Evolutionary conservation across 2,797 vertebrate species (phyloP).

Genomic region (Silurus aristotelis): DNA sequence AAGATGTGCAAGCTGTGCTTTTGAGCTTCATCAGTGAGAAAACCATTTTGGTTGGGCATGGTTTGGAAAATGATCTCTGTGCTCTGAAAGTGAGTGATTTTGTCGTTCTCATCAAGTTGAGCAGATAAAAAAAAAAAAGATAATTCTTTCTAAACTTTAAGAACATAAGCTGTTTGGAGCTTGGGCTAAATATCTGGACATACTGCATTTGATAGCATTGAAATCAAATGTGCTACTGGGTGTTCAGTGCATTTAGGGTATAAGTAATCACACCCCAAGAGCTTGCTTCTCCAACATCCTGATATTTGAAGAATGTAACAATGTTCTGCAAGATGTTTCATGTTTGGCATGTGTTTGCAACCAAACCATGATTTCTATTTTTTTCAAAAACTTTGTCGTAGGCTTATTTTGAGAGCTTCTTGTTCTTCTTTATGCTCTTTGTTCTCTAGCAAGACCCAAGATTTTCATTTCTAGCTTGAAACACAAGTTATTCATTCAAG

Average conservation of each 20-base stretch:
- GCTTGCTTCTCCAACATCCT: neutral
- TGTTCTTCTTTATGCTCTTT: neutral
- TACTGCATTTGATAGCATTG: neutral
- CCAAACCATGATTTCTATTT: neutral
- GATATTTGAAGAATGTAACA: neutral
- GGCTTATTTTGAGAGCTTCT: neutral
- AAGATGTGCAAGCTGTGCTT: conserved; percentile 75
- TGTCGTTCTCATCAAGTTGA: neutral
- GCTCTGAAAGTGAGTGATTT: conserved; percentile 78
- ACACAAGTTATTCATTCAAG: neutral
- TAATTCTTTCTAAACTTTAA: neutral
- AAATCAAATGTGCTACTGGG: neutral
- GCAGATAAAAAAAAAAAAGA: neutral
- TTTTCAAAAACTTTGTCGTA: neutral
- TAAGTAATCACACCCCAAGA: neutral
- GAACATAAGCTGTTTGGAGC: neutral
- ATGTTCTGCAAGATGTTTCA: neutral
- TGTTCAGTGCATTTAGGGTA: neutral
- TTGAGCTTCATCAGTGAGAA: conserved; percentile 76
- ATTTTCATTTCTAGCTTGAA: neutral
- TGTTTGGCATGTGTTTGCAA: neutral
- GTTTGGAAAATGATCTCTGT: conserved; percentile 77
- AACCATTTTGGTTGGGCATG: conserved; percentile 80
- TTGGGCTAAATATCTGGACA: neutral
- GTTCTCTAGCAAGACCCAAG: neutral